Base-by-base conservation (phyloP, 2,797 vertebrate genomes). In the Cyclura pinguis region DNA sequence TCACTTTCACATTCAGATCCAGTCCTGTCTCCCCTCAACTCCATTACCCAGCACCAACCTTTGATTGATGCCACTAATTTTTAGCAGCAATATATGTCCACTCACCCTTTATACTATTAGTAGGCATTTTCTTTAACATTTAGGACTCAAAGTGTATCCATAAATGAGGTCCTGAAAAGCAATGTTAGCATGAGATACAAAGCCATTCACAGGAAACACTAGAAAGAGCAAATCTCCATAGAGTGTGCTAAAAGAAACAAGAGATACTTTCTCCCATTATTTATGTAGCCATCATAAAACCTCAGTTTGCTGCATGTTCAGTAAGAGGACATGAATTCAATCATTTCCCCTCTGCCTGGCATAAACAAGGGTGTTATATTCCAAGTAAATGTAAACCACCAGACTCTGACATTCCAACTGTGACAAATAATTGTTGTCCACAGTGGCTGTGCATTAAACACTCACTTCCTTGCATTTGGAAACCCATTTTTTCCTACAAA, bases 251-350 rank as follows among this genome's bases (percentile, higher is more conserved):
- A 83, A 42, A 24, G 35, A 74, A 88, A 59, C 55, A 74, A 83
- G n/a, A 62, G 42, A 83, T 18, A 74, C n/a, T 74, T 74, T 76
- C 35, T 88, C 14, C 42, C 38, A 32, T 84, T 80, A 84, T 89
- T 84, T 89, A 89, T 84, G 32, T n/a, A 74, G 38, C 50, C 80
- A 88, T 62, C 69, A 76, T 84, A 64, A 84, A 83, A 89, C 38
- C 69, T 22, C 67, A n/a, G 29, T 47, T 84, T 89, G 80, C 2
- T 35, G 42, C 55, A 84, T 84, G 20, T 38, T 84, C 55, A 14
- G 18, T 35, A 32, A 89, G 69, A 84, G 80, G 69, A 83, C 55
- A n/a, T 74, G 64, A 82, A n/a, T 74, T 84, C 69, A 74, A 47
- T 83, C 20, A 62, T 84, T 83, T 88, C 82, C 69, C 73, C 74